Evolutionary conservation across 64 coral and sea anemone genomes (phyloP), one percentile per base, ranked within the genome.

Genomic region (Actinia equina): DNA sequence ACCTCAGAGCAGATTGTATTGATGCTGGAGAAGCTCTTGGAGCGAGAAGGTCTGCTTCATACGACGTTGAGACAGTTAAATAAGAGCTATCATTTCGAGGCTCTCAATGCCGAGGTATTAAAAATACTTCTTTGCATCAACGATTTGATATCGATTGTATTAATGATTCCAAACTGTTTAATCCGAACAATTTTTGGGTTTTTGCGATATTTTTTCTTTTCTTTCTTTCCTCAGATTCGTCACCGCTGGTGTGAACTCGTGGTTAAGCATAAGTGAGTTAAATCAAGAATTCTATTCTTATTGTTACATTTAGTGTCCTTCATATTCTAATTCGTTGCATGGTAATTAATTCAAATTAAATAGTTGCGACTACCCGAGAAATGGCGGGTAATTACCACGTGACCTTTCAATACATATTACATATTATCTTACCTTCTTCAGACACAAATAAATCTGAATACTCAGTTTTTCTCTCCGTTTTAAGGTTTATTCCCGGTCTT

Each of bases 161-260:
- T 65, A 0, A 23, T 6, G n/a, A 65, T 9, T 65, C 44, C 2
- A 23, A 17, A 44, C 17, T 43, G 10, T 43, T 17, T 43, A 49
- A 0, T 8, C 37, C 26, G 5, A 43, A 44, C 17, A 79, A 79
- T 2, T 44, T 79, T 25, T 43, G 3, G 42, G 10, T 79, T 19
- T 44, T 79, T 52, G 4, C 17, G 0, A 1, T 37, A 37, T 59
- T 44, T 80, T 41, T 77, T 80, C 3, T 44, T 22, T 77, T 12
- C 44, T 90, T 5, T 45, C 17, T 82, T 86, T 80, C 86, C 20
- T 62, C 77, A 99, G 97, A 92, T 99, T 91, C 93, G 97, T 67
- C 97, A 99, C 88, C 91, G 97, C 71, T 99, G 97, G 97, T 99
- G 97, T 90, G 97, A 99, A 87, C 97, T 99, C 17, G 87, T 99